Evolutionary conservation across 2,888 invertebrate species (phyloP).

Genomic region (Linyphia triangularis): DNA sequence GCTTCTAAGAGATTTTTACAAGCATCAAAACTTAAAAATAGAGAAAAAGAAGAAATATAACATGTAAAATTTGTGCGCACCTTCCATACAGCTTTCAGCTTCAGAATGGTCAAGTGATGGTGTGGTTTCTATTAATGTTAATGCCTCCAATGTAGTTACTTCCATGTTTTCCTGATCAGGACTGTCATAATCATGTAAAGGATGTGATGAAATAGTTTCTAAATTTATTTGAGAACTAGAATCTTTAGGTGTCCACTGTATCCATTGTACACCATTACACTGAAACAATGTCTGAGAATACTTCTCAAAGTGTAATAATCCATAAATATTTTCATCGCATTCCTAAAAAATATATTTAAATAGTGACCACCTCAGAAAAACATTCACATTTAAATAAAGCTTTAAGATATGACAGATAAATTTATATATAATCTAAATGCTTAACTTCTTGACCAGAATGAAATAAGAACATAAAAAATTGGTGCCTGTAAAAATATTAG

Average conservation of each 20-base stretch:
- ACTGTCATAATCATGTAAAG: neutral
- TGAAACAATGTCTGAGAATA: conserved; percentile 46
- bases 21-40: neutral
- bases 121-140: conserved; percentile 11
- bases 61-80: neutral
- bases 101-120: neutral
- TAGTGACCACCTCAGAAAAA: neutral
- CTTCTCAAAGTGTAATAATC: conserved; percentile 56
- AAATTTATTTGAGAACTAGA: neutral
- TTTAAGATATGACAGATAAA: neutral
- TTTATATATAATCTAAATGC: no score
- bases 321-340: conserved; percentile 56
- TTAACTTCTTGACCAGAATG: no score
- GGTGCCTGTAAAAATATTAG: no score
- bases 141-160: neutral
- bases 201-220: conserved; percentile 14
- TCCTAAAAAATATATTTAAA: conserved; percentile 9
- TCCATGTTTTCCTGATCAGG: neutral
- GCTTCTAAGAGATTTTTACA: neutral
- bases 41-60: neutral
- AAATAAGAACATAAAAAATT: no score
- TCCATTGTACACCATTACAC: conserved; percentile 71
- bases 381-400: neutral
- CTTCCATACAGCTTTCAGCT: conserved; percentile 39
- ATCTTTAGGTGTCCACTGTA: conserved; percentile 47